Conservation (phyloP, 2,797 vertebrate genomes). For the Gephyroberyx darwinii region DNA sequence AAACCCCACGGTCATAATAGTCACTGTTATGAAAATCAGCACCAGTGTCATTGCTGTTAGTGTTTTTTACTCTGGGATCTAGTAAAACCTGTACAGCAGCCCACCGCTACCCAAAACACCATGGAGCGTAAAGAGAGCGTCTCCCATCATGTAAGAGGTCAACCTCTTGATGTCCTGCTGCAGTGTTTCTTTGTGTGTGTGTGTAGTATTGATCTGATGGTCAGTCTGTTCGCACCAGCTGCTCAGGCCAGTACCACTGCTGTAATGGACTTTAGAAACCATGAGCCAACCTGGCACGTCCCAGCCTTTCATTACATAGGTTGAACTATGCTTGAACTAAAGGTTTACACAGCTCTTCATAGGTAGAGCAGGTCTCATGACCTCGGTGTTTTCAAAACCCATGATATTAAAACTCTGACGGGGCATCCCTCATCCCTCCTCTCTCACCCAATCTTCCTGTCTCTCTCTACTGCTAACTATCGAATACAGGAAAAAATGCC, state of each 20-base stretch:
- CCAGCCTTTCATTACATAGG: slow-evolving; percentile 13
- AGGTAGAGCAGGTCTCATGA: too few species aligned
- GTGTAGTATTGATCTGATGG: slow-evolving; percentile 56
- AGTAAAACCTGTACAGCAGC: too few species aligned
- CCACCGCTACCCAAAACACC: slow-evolving; percentile 11
- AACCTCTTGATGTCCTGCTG: slow-evolving; percentile 31
- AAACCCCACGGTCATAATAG: too few species aligned
- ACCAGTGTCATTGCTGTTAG: too few species aligned
- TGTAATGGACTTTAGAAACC: slow-evolving; percentile 35
- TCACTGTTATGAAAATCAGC: too few species aligned
- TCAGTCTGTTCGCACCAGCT: slow-evolving; percentile 60
- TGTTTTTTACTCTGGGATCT: too few species aligned
- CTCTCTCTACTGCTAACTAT: too few species aligned
- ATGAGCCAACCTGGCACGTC: slow-evolving; percentile 24
- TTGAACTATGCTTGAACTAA: background rate
- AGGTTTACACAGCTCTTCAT: too few species aligned
- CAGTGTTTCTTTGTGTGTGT: slow-evolving; percentile 5
- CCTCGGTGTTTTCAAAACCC: background rate
- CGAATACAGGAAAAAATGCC: too few species aligned
- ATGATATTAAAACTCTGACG: background rate
- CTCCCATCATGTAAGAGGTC: slow-evolving; percentile 41
- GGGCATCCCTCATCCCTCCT: too few species aligned
- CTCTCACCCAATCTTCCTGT: too few species aligned
- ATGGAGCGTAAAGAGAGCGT: slow-evolving; percentile 15
- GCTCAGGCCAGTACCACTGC: slow-evolving; percentile 34